phyloP scores from a whole-genome alignment of 1,140 invertebrate species.

The Pygmarrhopalites habei region DNA sequence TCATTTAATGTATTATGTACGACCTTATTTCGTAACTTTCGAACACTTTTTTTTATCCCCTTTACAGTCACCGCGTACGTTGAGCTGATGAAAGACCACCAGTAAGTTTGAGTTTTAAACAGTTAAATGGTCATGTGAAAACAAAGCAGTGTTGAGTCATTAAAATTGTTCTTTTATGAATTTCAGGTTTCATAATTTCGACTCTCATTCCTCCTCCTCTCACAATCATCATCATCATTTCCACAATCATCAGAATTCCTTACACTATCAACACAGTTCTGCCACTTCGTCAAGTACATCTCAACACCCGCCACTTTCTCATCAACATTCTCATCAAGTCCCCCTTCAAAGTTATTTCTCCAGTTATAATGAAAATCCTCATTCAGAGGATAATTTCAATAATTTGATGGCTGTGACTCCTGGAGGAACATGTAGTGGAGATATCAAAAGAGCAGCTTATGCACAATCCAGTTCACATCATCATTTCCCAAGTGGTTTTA shows the following conservation, averaged over 20 bases:
- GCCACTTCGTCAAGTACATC: neutral
- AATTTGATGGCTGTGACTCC: neutral
- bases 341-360: neutral
- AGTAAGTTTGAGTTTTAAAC: too few species aligned
- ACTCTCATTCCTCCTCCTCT: slow-evolving; percentile 17
- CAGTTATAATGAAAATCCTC: neutral
- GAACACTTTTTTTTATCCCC: neutral
- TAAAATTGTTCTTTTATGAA: too few species aligned
- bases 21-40: too few species aligned
- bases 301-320: neutral
- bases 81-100: too few species aligned
- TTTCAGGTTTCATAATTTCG: slow-evolving; percentile 39
- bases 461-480: slow-evolving; percentile 24
- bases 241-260: slow-evolving; percentile 30
- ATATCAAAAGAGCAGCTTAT: slow-evolving; percentile 4
- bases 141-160: too few species aligned
- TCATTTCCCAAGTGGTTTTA: neutral
- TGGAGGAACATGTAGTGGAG: neutral
- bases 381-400: neutral
- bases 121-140: too few species aligned
- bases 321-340: slow-evolving; percentile 15
- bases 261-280: slow-evolving; percentile 8
- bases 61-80: slow-evolving; percentile 38
- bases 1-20: neutral
- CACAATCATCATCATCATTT: slow-evolving; percentile 33